Evolutionary conservation across 2,888 invertebrate species (phyloP), one percentile per base, ranked within the genome.

Genomic region (Noctua comes): DNA sequence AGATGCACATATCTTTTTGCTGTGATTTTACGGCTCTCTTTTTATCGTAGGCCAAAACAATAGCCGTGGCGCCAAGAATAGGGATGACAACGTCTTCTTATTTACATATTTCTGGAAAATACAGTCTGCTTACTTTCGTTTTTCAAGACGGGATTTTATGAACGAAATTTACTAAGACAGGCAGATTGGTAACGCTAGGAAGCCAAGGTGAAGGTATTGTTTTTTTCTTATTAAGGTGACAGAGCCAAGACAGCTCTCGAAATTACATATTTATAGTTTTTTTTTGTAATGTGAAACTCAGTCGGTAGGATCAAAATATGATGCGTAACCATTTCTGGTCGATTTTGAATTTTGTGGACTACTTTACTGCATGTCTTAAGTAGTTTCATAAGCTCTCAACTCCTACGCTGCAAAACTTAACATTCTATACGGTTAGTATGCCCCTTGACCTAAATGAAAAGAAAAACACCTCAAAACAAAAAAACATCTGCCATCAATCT

Each of bases 1-100:
- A 88, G 80, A 86, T 48, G 70, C 54, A 54, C 51, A 78, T 78
- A 82, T 88, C 69, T 77, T 80, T 77, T 75, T 83, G 66, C 76
- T 21, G 69, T 54, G 70, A 82, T 73, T 73, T 65, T 70, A 43
- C 16, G 72, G 73, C 59, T 86, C 70, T 84, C 71, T 82, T 85
- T 88, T 88, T 79, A 69, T 62, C 77, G 75, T 78, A 86, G 43
- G 57, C 64, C 79, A 65, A 80, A 89, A 86, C 76, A 81, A 84
- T 79, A 72, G 80, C 46, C 24, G 65, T 74, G 87, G 87, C 82
- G 85, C 82, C 84, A 76, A 64, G 68, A 70, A 36, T 69, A 88
- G 79, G 88, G 89, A 48, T 89, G 88, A 48, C 80, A 16, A 43
- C 0, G 11, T n/a, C 8, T 51, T 62, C 0, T 31, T n/a, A 43